Percentiles rank a stretch among this genome's conserved stretches.
Conservation (phyloP, 2,888 invertebrate genomes). For the Andrena camellia region DNA sequence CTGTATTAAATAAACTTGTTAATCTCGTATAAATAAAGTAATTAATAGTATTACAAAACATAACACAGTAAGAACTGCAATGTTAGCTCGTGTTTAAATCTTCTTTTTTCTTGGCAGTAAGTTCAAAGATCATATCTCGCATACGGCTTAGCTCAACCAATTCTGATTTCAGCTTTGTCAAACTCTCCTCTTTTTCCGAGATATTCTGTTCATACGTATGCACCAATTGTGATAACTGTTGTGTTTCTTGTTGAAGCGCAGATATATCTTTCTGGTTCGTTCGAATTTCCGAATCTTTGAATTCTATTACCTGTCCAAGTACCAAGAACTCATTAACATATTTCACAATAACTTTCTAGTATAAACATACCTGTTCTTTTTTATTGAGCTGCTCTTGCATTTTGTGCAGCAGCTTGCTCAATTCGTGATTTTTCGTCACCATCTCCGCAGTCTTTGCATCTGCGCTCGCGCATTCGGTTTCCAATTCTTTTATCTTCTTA, state of each 20-base stretch:
- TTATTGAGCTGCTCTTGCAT: slow-evolving; percentile 75
- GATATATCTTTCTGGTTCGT: slow-evolving; percentile 74
- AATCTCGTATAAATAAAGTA: too few species aligned
- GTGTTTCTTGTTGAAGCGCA: slow-evolving; percentile 78
- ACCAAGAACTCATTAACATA: slow-evolving; percentile 25
- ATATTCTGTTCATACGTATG: slow-evolving; percentile 75
- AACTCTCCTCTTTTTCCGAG: slow-evolving; percentile 75
- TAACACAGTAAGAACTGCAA: slow-evolving; percentile 1
- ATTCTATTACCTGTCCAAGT: slow-evolving; percentile 73
- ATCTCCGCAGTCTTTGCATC: slow-evolving; percentile 64
- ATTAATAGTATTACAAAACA: too few species aligned
- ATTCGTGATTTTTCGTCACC: slow-evolving; percentile 67
- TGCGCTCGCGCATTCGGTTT: slow-evolving; percentile 59
- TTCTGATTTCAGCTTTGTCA: slow-evolving; percentile 74
- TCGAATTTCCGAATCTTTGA: slow-evolving; percentile 75
- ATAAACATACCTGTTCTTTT: slow-evolving; percentile 76
- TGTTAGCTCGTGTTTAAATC: slow-evolving; percentile 67
- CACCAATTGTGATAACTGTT: slow-evolving; percentile 75
- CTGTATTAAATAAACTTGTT: too few species aligned
- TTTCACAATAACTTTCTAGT: neutral
- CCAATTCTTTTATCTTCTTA: slow-evolving; percentile 70
- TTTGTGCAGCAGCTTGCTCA: slow-evolving; percentile 65
- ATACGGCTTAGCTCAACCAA: slow-evolving; percentile 78
- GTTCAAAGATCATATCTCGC: slow-evolving; percentile 81
- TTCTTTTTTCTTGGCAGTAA: slow-evolving; percentile 80